Conservation (phyloP, 2,113 vertebrate genomes). For the Camelus bactrianus region DNA sequence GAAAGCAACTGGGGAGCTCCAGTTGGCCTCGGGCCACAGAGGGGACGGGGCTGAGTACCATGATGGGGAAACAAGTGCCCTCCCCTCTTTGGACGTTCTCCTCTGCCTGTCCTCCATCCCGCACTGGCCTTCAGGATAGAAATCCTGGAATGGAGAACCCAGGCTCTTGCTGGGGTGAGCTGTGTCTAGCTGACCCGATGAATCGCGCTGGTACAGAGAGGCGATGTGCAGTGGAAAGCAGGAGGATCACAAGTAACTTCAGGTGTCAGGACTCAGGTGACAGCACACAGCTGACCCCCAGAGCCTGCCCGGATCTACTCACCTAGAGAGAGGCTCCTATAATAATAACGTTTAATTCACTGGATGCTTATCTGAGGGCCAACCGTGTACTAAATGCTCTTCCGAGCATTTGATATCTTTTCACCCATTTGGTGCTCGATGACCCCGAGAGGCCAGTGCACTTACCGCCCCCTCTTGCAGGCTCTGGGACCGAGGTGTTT, state of each 20-base stretch:
- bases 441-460: fast-evolving
- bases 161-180: not conserved
- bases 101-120: not conserved
- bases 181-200: fast-evolving
- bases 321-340: fast-evolving
- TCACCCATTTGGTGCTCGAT: no score
- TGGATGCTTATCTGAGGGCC: fast-evolving
- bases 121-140: not conserved
- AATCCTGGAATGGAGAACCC: not conserved
- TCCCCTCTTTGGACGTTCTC: not conserved
- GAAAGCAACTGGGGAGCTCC: not conserved
- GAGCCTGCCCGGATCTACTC: not conserved
- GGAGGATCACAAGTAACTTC: not conserved
- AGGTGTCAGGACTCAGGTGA: fast-evolving
- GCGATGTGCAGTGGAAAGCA: no score
- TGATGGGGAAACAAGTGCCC: no score
- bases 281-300: fast-evolving
- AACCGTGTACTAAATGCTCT: fast-evolving
- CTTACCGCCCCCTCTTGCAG: fast-evolving
- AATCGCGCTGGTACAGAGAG: fast-evolving
- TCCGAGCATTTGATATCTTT: not conserved
- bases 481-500: fast-evolving
- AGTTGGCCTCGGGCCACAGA: not conserved
- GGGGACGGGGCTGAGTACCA: not conserved
- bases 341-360: fast-evolving